A percentile compares a stretch with the other conserved stretches of the same genome.
Evolutionary conservation across 2,888 invertebrate genomes (phyloP).

Genomic region (Hirtodrosophila confusa): DNA sequence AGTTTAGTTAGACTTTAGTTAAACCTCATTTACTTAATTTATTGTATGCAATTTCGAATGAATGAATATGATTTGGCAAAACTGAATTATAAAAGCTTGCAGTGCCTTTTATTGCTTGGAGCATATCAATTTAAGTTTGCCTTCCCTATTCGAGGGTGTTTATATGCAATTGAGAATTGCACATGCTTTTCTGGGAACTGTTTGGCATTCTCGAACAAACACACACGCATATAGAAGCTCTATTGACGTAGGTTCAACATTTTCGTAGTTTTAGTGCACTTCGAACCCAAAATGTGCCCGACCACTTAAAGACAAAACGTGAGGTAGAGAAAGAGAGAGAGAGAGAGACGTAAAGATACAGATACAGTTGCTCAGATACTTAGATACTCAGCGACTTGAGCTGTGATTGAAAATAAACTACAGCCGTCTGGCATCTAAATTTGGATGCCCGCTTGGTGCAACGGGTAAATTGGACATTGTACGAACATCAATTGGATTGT

Average conservation of each 20-base stretch:
- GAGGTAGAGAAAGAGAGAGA: no score
- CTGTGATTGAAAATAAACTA: constrained; percentile 62
- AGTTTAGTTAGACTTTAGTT: no score
- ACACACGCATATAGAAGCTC: constrained; percentile 3
- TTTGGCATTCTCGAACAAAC: constrained; percentile 1
- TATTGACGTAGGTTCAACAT: constrained; percentile 40
- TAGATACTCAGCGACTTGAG: constrained; percentile 26
- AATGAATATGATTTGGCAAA: neutral
- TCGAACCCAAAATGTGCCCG: constrained; percentile 19
- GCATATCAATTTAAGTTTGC: no score
- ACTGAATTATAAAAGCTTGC: neutral
- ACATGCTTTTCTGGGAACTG: constrained; percentile 38
- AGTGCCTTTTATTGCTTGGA: neutral
- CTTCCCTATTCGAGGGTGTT: neutral
- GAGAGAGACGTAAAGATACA: neutral
- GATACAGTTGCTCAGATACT: neutral
- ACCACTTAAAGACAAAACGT: neutral
- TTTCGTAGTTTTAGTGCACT: constrained; percentile 33
- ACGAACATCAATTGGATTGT: constrained; percentile 41
- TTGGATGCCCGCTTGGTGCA: constrained; percentile 37
- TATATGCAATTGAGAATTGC: constrained; percentile 15
- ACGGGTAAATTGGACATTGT: constrained; percentile 48
- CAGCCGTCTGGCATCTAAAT: constrained; percentile 33
- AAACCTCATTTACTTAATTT: no score
- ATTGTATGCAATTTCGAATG: no score